Evolutionary conservation across 2,797 vertebrate species (phyloP).

Genomic region (Choloepus didactylus): DNA sequence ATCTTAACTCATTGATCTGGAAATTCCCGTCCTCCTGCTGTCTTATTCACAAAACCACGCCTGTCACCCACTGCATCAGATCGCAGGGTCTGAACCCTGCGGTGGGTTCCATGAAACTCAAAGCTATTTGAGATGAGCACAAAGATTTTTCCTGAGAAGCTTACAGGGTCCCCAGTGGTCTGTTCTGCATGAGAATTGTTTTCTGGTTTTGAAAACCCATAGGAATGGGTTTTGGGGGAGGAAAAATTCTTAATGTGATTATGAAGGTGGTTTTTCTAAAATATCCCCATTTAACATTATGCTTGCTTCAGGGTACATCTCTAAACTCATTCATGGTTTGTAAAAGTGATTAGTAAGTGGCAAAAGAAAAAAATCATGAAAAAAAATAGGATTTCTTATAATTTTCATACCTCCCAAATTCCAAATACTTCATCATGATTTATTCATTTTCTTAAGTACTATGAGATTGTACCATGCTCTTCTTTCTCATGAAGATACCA

Average conservation of each 20-base stretch:
- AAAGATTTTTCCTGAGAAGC: neutral
- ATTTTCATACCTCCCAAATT: neutral
- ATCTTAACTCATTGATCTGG: constrained; percentile 37
- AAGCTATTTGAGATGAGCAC: neutral
- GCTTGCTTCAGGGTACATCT: neutral
- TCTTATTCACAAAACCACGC: constrained; percentile 1
- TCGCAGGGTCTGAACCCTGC: neutral
- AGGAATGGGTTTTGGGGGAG: neutral
- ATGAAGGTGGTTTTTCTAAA: neutral
- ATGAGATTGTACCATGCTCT: constrained; percentile 54
- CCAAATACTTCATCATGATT: neutral
- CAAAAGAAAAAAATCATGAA: neutral
- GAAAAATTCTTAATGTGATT: constrained; percentile 7
- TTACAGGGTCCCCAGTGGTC: neutral
- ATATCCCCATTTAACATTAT: neutral
- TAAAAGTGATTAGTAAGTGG: constrained; percentile 14
- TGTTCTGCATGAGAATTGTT: neutral
- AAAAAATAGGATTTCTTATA: constrained; percentile 3
- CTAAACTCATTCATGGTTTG: constrained; percentile 26
- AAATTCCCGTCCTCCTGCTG: constrained; percentile 44
- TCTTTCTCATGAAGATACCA: constrained; percentile 73
- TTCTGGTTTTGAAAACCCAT: constrained; percentile 26
- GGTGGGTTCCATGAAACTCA: neutral
- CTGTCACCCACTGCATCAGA: neutral
- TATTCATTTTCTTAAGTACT: neutral